phyloP scores from a whole-genome alignment of 2,113 vertebrate species.

The Petrocephalus microphthalmus region DNA sequence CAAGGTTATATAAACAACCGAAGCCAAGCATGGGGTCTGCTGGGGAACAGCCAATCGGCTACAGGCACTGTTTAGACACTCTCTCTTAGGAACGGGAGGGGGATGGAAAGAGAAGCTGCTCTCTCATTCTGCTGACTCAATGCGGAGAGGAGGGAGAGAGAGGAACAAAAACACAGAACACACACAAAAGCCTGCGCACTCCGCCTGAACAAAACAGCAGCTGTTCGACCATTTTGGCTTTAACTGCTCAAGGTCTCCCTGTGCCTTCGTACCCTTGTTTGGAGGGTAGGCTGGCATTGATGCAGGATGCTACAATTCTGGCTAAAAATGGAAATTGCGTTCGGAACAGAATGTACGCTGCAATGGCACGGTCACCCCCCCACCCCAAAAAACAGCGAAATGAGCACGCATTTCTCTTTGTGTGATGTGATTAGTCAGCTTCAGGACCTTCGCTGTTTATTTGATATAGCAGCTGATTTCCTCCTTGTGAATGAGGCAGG shows the following conservation, averaged over 20 bases:
- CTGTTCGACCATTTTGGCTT: conserved; percentile 18
- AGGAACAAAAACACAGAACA: conserved; percentile 13
- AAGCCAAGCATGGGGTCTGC: conserved; percentile 23
- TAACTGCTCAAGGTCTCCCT: neutral
- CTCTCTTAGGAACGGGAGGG: conserved; percentile 17
- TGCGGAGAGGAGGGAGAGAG: conserved; percentile 25
- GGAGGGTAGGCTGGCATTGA: neutral
- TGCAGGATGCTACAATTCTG: neutral
- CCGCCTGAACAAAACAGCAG: conserved; percentile 32
- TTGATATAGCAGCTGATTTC: neutral
- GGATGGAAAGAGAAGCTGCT: conserved; percentile 20
- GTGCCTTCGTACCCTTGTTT: neutral
- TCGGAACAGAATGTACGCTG: neutral
- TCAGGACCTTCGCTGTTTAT: neutral
- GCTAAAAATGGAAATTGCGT: neutral
- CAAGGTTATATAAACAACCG: conserved; percentile 53
- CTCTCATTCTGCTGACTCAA: conserved; percentile 35
- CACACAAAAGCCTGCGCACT: conserved; percentile 26
- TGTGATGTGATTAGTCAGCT: neutral
- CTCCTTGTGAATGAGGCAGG: neutral
- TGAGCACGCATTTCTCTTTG: neutral
- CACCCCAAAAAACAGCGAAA: neutral
- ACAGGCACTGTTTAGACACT: neutral
- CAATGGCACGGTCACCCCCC: neutral
- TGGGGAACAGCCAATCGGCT: conserved; percentile 32